These are phyloP conservation scores for Macrotus californicus DNA, from an alignment of 2,113 vertebrate genomes.

Conservation along the genomic window DNA sequence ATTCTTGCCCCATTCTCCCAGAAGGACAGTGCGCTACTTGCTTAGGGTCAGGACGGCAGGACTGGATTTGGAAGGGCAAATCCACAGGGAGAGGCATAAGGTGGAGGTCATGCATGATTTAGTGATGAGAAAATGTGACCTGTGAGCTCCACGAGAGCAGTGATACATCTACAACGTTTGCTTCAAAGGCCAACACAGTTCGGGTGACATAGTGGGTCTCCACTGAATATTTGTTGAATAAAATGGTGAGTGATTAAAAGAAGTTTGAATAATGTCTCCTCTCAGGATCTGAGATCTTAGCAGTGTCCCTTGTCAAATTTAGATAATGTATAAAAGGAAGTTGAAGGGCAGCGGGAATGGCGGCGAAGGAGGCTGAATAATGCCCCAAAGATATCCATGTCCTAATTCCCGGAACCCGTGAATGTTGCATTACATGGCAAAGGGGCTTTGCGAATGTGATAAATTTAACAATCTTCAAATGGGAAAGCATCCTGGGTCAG, in stretches of 20 bases:
- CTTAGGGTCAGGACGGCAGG: not conserved
- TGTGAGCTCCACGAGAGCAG: not conserved
- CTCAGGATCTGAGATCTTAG: not conserved
- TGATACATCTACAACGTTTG: not conserved
- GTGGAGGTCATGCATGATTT: not conserved
- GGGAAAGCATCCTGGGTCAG: not conserved
- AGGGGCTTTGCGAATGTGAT: not conserved
- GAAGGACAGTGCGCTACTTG: not conserved
- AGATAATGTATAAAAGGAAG: not conserved
- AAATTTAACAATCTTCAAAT: not conserved
- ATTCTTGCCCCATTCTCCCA: not conserved
- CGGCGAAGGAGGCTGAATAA: not conserved
- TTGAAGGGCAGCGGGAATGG: not conserved
- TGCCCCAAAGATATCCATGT: not conserved
- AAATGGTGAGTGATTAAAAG: not conserved
- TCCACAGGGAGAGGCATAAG: not conserved
- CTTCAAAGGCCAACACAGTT: not conserved
- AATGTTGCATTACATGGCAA: not conserved
- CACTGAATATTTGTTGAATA: not conserved
- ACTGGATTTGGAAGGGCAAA: not conserved
- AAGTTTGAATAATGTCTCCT: not conserved
- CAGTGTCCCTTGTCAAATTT: not conserved
- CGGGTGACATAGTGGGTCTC: not conserved
- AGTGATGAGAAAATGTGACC: not conserved
- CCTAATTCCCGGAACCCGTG: not conserved